phyloP scores from a whole-genome alignment of 2,113 vertebrate genomes.

The Pavo muticus region DNA sequence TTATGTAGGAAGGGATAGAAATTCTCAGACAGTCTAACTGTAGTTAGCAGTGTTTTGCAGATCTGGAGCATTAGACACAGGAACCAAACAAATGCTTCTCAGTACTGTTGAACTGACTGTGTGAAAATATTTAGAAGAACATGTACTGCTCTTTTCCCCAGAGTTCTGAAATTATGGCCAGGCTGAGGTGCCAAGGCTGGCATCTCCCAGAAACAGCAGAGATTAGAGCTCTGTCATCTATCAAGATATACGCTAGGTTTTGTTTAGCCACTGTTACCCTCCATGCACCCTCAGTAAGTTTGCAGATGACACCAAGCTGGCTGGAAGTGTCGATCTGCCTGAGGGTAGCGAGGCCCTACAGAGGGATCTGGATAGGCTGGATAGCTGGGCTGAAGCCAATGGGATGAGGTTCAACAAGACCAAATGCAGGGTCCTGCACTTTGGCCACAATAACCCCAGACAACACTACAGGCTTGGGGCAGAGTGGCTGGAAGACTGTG shows the following conservation, averaged over 20 bases:
- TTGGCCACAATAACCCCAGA: no score
- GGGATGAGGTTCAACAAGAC: no score
- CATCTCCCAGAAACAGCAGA: rapidly evolving
- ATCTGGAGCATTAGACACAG: rapidly evolving
- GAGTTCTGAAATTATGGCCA: not conserved
- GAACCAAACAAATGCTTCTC: not conserved
- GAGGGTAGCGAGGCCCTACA: no score
- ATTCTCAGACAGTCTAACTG: not conserved
- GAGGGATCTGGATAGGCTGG: no score
- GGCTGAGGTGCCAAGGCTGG: not conserved
- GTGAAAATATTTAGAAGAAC: not conserved
- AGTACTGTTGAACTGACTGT: not conserved
- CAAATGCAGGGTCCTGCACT: no score
- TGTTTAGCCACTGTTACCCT: not conserved
- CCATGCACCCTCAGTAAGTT: no score
- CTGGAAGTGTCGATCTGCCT: no score
- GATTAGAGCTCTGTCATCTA: not conserved
- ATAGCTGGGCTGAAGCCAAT: no score
- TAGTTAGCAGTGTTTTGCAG: not conserved
- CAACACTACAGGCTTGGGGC: no score
- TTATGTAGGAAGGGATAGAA: not conserved
- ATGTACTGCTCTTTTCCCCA: not conserved
- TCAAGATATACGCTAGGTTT: rapidly evolving
- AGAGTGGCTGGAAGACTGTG: no score
- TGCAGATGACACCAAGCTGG: no score